Percentiles rank a stretch among this genome's conserved stretches.
These are phyloP conservation scores for Scolopax mira DNA, from an alignment of 2,113 vertebrate genomes.

Conservation along the genomic window DNA sequence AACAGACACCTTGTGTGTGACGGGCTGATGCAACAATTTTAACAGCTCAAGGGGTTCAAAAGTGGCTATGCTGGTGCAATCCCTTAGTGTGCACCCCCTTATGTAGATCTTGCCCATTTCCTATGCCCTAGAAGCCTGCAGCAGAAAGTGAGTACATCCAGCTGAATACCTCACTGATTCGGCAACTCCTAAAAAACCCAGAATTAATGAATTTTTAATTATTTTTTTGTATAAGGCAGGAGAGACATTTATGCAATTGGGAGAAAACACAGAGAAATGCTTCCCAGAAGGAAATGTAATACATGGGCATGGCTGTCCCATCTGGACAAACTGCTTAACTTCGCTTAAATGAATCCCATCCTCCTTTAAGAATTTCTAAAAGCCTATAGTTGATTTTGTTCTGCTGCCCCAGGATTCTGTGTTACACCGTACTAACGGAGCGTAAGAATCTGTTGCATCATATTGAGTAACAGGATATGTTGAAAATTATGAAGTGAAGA, in stretches of 20 bases:
- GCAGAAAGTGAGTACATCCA: not conserved
- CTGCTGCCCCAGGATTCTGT: not conserved
- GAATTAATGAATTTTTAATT: not conserved
- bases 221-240: not conserved
- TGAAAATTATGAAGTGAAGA: not conserved
- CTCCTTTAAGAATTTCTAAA: not conserved
- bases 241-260: not conserved
- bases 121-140: not conserved
- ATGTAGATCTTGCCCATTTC: no score
- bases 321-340: not conserved
- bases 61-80: not conserved
- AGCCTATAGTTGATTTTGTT: not conserved
- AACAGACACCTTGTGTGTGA: accelerated
- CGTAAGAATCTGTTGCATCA: not conserved
- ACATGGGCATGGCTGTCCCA: not conserved
- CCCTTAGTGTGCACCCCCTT: not conserved
- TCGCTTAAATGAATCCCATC: not conserved
- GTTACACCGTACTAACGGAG: not conserved
- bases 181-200: not conserved
- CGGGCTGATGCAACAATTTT: not conserved
- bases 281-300: not conserved
- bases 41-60: not conserved
- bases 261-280: not conserved
- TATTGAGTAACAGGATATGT: constrained; percentile 32
- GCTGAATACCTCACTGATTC: not conserved